Base-by-base conservation (phyloP, 1,140 invertebrate genomes). In the Drosophila equinoxialis region DNA sequence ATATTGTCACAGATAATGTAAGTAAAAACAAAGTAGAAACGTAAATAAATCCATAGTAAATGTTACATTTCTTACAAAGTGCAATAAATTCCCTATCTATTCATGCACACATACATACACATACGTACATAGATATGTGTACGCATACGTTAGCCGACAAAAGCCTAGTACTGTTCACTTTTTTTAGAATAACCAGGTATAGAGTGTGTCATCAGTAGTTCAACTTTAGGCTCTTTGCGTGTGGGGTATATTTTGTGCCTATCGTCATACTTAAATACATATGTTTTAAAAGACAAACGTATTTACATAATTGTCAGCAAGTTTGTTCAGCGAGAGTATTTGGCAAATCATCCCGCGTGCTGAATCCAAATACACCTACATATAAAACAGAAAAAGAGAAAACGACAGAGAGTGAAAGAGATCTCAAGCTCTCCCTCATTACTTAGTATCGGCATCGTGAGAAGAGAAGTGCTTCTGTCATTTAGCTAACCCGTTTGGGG, bases 1-100 rank as follows among this genome's bases (percentile, higher is more conserved):
- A 51, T n/a, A 17, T 60, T 5, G 62, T 7, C 10, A 20, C 55
- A 3, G 41, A 85, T 55, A 67, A 84, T 30, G 81, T 84, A 58
- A 84, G 81, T 71, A 75, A 51, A 20, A 48, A 3, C 17, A 17
- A 14, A 17, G 14, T 6, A 2, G 14, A 48, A 8, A 48, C 5
- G 17, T 17, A 17, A 0, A 17, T 23, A 23, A 13, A 45, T 13
- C 8, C n/a, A 2, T 7, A 17, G 0, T 7, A 17, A 45, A 5
- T 17, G 20, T 45, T 20, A 1, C 20, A 20, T 3, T 10, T 7
- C 20, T 20, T 17, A 7, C 20, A 23, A 51, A 2, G 45, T 51
- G 8, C 17, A 51, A 51, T 51, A 3, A 3, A 8, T 39, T 39
- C 45, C 17, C 10, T 51, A 23, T 51, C 45, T 51, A 51, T 20